Evolutionary conservation across 1,140 invertebrate species (phyloP).

Genomic region (Galleria mellonella): DNA sequence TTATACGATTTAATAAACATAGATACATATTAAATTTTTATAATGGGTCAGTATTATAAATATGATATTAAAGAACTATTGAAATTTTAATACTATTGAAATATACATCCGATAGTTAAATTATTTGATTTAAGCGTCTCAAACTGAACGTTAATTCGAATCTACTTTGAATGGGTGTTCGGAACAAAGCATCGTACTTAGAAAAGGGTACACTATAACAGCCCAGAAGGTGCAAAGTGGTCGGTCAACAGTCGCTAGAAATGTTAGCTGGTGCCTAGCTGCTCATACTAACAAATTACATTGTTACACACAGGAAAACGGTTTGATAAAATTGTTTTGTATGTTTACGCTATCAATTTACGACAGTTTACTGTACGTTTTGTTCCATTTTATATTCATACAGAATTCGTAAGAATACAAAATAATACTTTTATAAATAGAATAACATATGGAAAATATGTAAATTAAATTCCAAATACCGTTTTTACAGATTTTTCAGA

Average conservation of each 20-base stretch:
- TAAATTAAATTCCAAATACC: slow-evolving; percentile 1
- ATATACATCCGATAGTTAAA: too few species aligned
- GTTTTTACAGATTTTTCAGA: slow-evolving; percentile 4
- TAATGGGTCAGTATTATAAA: too few species aligned
- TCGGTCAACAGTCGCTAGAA: slow-evolving; percentile 41
- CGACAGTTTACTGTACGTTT: slow-evolving; percentile 2
- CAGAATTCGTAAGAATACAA: neutral
- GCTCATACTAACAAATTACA: slow-evolving; percentile 35
- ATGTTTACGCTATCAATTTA: slow-evolving; percentile 23
- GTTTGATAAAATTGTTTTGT: slow-evolving; percentile 37
- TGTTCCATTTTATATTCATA: slow-evolving; percentile 6
- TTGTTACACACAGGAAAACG: slow-evolving; percentile 27
- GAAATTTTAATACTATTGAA: too few species aligned
- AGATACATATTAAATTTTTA: too few species aligned
- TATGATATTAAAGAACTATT: too few species aligned
- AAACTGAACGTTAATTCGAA: too few species aligned
- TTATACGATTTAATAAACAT: too few species aligned
- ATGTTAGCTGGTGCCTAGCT: slow-evolving; percentile 19
- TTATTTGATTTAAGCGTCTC: too few species aligned
- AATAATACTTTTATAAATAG: neutral
- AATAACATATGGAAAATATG: slow-evolving; percentile 1
- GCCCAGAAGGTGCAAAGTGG: slow-evolving; percentile 49
- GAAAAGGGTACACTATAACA: slow-evolving; percentile 46
- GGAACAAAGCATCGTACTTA: slow-evolving; percentile 18
- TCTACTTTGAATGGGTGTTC: too few species aligned